Conservation (phyloP, 2,888 invertebrate genomes). For the Odontomyia ornata region DNA sequence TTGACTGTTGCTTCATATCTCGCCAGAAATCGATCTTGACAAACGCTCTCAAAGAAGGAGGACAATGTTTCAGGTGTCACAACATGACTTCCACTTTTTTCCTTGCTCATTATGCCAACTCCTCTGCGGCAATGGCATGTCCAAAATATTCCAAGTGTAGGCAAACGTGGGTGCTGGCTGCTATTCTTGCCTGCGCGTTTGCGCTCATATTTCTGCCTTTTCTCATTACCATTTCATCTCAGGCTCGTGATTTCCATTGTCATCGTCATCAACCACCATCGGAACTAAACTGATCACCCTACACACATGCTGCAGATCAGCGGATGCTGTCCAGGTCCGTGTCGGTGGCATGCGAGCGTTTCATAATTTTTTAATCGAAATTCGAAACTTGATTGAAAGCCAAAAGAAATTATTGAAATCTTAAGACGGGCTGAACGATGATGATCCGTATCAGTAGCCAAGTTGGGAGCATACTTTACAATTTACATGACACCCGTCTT, state of each 20-base stretch:
- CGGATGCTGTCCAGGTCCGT: background rate
- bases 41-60: conserved; percentile 41
- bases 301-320: no score
- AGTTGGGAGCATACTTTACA: conserved; percentile 37
- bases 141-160: conserved; percentile 4
- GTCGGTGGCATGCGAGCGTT: conserved; percentile 29
- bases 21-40: conserved; percentile 18
- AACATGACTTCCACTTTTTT: conserved; percentile 50
- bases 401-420: conserved; percentile 43
- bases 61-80: conserved; percentile 49
- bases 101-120: conserved; percentile 30
- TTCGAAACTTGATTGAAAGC: conserved; percentile 41
- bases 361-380: conserved; percentile 30
- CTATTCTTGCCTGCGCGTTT: background rate
- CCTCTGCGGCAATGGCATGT: conserved; percentile 5
- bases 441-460: conserved; percentile 40
- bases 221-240: conserved; percentile 11
- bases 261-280: conserved; percentile 15
- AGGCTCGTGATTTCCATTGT: conserved; percentile 33
- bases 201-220: background rate
- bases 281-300: background rate
- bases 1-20: conserved; percentile 17
- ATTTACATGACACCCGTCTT: conserved; percentile 29
- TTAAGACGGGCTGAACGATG: conserved; percentile 34
- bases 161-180: conserved; percentile 48